A percentile compares a stretch with the other conserved stretches of the same genome.
phyloP scores from a whole-genome alignment of 2,888 invertebrate species.

The Oxytorus armatus region DNA sequence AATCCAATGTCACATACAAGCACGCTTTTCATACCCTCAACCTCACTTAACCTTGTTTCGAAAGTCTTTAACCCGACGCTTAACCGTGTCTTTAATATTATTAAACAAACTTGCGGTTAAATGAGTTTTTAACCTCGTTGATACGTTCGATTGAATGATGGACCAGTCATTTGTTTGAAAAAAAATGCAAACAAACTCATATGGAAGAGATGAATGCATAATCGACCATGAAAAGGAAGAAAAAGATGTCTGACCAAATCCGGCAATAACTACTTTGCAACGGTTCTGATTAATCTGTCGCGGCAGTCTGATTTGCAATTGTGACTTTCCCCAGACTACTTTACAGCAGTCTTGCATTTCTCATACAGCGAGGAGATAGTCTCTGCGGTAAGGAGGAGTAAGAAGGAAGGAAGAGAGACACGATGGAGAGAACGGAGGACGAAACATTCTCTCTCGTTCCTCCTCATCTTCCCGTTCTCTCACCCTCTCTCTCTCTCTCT shows the following conservation, averaged over 20 bases:
- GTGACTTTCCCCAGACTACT: conserved; percentile 51
- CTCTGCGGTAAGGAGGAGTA: conserved; percentile 33
- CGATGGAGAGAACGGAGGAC: conserved; percentile 19
- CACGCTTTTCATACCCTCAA: not conserved
- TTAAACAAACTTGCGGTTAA: too few relatives aligned
- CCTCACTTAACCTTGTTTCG: not conserved
- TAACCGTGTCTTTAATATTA: not conserved
- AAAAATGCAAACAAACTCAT: not conserved
- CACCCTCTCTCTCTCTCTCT: conserved; percentile 35
- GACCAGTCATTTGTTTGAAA: not conserved
- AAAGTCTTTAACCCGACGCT: not conserved
- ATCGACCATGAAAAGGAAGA: not conserved
- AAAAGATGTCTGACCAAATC: conserved; percentile 48
- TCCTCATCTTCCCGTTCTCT: conserved; percentile 35
- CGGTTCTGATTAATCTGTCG: conserved; percentile 56
- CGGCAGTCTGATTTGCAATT: conserved; percentile 34
- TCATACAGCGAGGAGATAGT: conserved; percentile 40
- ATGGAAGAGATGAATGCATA: not conserved
- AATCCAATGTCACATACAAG: not conserved
- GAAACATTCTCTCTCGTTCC: conserved; percentile 44
- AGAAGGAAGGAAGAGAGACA: conserved; percentile 10
- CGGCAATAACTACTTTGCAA: conserved; percentile 54
- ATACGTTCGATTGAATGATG: not conserved
- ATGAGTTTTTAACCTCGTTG: not conserved
- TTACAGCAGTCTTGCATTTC: conserved; percentile 47